These are phyloP conservation scores for Turritopsis dohrnii DNA, from an alignment of 30 jellyfish, hydroid and myxozoan species.

Conservation along the genomic window DNA sequence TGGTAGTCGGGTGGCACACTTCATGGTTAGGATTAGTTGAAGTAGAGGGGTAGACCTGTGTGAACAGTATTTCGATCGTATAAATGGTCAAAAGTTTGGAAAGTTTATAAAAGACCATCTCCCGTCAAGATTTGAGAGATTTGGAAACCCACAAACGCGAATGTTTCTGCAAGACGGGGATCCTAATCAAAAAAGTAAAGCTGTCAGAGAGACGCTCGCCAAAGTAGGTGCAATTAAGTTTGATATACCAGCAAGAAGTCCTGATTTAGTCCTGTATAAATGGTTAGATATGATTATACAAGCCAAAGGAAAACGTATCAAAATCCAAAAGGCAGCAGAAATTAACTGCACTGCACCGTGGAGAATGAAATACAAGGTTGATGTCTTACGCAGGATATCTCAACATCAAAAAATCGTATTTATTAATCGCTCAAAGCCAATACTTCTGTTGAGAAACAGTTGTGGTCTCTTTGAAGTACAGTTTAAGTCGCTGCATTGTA, in stretches of 20 bases:
- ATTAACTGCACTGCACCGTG: not conserved
- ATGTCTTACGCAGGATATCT: conserved; percentile 8
- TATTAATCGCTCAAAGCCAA: not conserved
- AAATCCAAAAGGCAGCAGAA: conserved; percentile 4
- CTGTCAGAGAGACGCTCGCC: not conserved
- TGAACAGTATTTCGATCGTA: conserved; percentile 18
- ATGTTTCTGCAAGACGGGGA: conserved; percentile 29
- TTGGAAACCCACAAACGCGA: not conserved
- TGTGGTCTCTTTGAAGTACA: conserved; percentile 12
- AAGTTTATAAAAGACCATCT: conserved; percentile 24
- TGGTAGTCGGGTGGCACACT: conserved; percentile 16
- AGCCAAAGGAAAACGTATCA: conserved; percentile 28
- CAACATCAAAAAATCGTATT: not conserved
- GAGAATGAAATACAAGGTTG: conserved; percentile 17
- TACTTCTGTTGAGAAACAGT: not conserved
- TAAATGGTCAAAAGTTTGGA: conserved; percentile 25
- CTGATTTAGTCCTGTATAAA: conserved; percentile 31
- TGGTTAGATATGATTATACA: conserved; percentile 15
- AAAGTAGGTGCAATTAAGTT: conserved; percentile 3
- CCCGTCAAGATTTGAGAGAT: not conserved
- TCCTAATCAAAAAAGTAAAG: conserved; percentile 12
- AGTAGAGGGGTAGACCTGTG: conserved; percentile 16
- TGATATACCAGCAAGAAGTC: conserved; percentile 30
- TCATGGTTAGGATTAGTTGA: conserved; percentile 18
- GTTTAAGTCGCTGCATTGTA: conserved; percentile 2